phyloP scores from a whole-genome alignment of 35 echinoderm and acorn worm species.

The Apostichopus californicus region DNA sequence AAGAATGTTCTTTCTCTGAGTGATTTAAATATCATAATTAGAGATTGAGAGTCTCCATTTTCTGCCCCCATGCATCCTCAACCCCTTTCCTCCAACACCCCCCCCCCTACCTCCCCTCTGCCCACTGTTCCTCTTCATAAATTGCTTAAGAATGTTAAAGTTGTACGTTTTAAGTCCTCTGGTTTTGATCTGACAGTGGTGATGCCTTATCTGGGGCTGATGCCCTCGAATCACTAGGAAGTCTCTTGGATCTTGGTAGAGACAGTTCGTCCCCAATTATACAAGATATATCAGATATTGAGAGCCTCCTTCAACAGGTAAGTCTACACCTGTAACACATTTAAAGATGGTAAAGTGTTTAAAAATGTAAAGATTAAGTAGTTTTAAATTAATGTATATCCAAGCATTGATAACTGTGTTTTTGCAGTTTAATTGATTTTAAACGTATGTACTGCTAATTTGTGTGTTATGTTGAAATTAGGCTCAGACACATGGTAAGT shows the following conservation, averaged over 20 bases:
- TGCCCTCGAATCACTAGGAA: constrained; percentile 26
- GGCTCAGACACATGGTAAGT: too few species aligned
- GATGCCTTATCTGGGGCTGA: constrained; percentile 26
- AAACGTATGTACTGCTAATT: too few species aligned
- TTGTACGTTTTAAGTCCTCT: not conserved
- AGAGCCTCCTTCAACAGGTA: constrained; percentile 45
- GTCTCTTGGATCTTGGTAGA: constrained; percentile 25
- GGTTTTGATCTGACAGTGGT: constrained; percentile 39
- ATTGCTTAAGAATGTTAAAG: not conserved
- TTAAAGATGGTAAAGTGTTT: too few species aligned
- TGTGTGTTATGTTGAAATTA: too few species aligned
- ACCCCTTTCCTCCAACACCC: not conserved
- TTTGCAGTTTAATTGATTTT: too few species aligned
- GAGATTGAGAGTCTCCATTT: too few species aligned
- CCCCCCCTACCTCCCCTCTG: not conserved
- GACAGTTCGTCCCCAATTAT: constrained; percentile 36
- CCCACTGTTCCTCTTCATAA: not conserved
- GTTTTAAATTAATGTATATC: too few species aligned
- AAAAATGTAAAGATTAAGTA: too few species aligned
- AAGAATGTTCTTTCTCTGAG: too few species aligned
- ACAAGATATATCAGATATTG: constrained; percentile 53
- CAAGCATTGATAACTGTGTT: too few species aligned
- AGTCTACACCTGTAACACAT: not conserved
- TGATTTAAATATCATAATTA: too few species aligned
- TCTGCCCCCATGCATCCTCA: not conserved